phyloP scores from a whole-genome alignment of 2,113 vertebrate species.

The Pluvialis apricaria region DNA sequence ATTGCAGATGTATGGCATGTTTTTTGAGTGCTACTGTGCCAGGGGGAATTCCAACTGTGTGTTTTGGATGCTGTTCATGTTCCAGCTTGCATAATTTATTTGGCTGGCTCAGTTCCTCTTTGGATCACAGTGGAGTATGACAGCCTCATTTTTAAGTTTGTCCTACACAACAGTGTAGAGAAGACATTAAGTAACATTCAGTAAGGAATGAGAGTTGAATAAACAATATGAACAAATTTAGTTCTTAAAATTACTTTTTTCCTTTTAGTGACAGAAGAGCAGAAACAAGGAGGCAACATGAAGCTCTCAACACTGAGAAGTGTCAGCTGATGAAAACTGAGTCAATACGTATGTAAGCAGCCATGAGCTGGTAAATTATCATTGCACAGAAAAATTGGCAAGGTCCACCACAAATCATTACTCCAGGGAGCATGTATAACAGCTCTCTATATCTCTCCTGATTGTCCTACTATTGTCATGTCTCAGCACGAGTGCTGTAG shows the following conservation, averaged over 20 bases:
- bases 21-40: neutral
- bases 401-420: neutral
- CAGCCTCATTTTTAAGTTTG: neutral
- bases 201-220: neutral
- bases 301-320: neutral
- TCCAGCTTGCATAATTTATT: slow-evolving; percentile 19
- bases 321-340: neutral
- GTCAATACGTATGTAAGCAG: neutral
- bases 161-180: neutral
- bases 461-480: neutral
- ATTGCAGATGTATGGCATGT: neutral
- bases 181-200: neutral
- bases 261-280: neutral
- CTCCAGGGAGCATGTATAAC: neutral
- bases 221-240: neutral
- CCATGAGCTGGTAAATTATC: neutral
- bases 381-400: neutral
- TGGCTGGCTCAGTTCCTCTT: neutral
- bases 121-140: neutral
- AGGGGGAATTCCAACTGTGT: neutral
- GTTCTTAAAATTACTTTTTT: neutral
- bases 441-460: neutral
- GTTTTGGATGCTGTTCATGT: neutral
- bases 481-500: neutral
- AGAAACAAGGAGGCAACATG: neutral